These are phyloP conservation scores for Motacilla alba DNA, from an alignment of 2,113 vertebrate genomes.

Conservation along the genomic window DNA sequence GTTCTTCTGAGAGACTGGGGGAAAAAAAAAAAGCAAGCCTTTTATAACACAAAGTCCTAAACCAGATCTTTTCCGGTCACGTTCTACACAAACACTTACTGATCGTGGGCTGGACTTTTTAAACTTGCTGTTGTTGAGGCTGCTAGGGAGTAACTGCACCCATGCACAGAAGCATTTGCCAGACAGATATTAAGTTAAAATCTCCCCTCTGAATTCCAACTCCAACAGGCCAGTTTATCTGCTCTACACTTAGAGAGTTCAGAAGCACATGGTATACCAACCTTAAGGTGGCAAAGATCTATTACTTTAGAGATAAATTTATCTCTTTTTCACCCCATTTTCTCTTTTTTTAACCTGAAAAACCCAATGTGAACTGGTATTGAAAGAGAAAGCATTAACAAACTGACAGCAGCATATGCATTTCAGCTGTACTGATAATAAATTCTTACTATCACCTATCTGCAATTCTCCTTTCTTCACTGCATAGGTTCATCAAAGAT, in stretches of 20 bases:
- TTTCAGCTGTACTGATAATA: background rate
- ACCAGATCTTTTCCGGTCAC: background rate
- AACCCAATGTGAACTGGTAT: background rate
- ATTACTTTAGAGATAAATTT: background rate
- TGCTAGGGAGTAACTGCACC: background rate
- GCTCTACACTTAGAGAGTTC: background rate
- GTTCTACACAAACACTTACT: background rate
- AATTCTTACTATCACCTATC: background rate
- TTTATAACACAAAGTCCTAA: constrained; percentile 26
- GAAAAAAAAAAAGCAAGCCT: constrained; percentile 1
- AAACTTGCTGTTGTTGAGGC: background rate
- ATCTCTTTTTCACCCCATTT: background rate
- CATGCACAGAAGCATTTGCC: background rate
- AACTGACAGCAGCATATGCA: background rate
- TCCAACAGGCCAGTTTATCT: background rate
- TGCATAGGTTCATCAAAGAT: background rate
- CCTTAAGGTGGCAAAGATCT: background rate
- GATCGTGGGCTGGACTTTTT: background rate
- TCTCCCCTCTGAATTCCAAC: background rate
- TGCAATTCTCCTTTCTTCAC: background rate
- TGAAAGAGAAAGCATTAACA: background rate
- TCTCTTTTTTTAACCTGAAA: background rate
- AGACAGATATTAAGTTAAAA: background rate
- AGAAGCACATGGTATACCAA: background rate
- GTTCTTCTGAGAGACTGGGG: background rate